Percentiles rank a stretch among this genome's conserved stretches.
These are phyloP conservation scores for Chaenodraco wilsoni DNA, from an alignment of 2,797 vertebrate genomes.

Conservation along the genomic window DNA sequence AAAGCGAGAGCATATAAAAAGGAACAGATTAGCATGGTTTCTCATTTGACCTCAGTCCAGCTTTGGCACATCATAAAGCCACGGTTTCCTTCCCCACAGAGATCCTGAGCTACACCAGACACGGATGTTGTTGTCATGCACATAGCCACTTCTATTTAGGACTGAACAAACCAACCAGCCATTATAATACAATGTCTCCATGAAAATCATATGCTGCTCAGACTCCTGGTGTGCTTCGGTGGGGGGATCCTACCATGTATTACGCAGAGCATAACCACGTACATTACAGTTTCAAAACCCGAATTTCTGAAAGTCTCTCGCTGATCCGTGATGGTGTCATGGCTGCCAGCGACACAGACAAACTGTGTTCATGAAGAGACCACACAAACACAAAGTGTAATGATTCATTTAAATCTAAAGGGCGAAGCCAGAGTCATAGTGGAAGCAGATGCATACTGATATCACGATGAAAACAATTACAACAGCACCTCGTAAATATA, in stretches of 20 bases:
- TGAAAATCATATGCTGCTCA: constrained; percentile 55
- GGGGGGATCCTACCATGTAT: constrained; percentile 25
- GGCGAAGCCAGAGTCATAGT: constrained; percentile 28
- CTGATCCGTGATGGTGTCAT: constrained; percentile 16
- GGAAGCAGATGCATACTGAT: constrained; percentile 57
- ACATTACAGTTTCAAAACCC: constrained; percentile 45
- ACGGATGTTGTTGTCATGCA: constrained; percentile 51
- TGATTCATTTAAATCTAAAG: constrained; percentile 25
- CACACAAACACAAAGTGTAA: constrained; percentile 70
- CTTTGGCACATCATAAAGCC: constrained; percentile 17
- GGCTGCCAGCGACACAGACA: constrained; percentile 38
- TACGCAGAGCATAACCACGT: constrained; percentile 34
- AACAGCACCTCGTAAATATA: constrained; percentile 40
- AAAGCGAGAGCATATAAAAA: constrained; percentile 24
- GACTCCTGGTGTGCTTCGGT: constrained; percentile 20
- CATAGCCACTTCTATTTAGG: constrained; percentile 50
- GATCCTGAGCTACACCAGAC: constrained; percentile 44
- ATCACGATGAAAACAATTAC: constrained; percentile 40
- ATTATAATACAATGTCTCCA: constrained; percentile 56
- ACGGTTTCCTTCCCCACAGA: constrained; percentile 18
- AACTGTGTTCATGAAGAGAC: constrained; percentile 57
- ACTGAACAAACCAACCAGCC: constrained; percentile 52
- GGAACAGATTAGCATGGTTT: constrained; percentile 22
- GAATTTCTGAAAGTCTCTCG: constrained; percentile 23
- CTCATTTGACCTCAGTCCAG: constrained; percentile 12